phyloP scores from a whole-genome alignment of 2,113 vertebrate species.

The Syngnathus floridae region DNA sequence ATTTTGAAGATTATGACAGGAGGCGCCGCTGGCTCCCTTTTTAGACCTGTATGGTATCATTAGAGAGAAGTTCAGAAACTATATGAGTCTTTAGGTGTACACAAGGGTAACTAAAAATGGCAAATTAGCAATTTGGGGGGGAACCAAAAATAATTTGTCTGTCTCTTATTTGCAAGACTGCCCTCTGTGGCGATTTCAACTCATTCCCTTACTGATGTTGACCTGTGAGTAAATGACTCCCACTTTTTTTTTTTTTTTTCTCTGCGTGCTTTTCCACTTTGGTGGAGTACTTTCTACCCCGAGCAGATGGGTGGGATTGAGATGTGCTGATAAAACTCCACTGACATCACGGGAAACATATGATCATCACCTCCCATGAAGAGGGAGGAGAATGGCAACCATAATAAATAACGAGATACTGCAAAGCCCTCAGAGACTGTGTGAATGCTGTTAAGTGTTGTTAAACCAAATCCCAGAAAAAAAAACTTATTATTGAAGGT shows the following conservation, averaged over 20 bases:
- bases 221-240: slow-evolving; percentile 1
- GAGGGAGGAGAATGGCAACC: slow-evolving; percentile 3
- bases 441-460: background rate
- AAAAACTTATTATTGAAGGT: background rate
- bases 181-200: background rate
- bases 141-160: slow-evolving; percentile 13
- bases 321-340: slow-evolving; percentile 25
- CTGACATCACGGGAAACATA: slow-evolving; percentile 39
- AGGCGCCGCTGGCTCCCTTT: slow-evolving; percentile 33
- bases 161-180: slow-evolving; percentile 9
- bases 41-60: slow-evolving; percentile 38
- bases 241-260: slow-evolving; percentile 10
- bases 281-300: background rate
- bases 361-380: slow-evolving; percentile 18
- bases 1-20: slow-evolving; percentile 21
- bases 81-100: slow-evolving; percentile 36
- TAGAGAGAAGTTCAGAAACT: slow-evolving; percentile 23
- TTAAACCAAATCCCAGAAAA: background rate
- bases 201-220: background rate
- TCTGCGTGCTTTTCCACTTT: slow-evolving; percentile 13
- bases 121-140: slow-evolving; percentile 20
- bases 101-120: slow-evolving; percentile 22
- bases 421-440: background rate
- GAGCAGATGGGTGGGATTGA: slow-evolving; percentile 1
- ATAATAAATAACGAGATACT: background rate